Conservation (phyloP, 2,797 vertebrate species). For the Mycteria americana region DNA sequence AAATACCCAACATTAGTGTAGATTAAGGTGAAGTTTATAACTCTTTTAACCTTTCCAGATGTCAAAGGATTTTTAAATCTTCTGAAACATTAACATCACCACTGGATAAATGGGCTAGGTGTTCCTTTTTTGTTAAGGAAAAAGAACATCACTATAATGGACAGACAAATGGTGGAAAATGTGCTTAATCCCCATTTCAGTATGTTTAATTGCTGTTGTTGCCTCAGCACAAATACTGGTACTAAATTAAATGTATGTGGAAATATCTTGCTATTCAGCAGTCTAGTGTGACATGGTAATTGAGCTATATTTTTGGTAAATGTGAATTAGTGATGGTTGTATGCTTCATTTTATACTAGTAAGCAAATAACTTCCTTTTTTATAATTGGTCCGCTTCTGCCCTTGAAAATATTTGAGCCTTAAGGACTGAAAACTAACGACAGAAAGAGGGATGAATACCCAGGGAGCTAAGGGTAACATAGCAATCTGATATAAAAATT, state of each 20-base stretch:
- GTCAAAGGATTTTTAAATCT: not conserved
- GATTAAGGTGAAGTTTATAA: not conserved
- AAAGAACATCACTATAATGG: not conserved
- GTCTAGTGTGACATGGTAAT: not conserved
- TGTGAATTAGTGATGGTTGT: not conserved
- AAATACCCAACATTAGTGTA: not conserved
- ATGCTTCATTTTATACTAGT: not conserved
- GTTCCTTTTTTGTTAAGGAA: not conserved
- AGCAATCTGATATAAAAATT: conserved; percentile 66
- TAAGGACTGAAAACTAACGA: conserved; percentile 19
- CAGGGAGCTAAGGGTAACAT: conserved; percentile 43
- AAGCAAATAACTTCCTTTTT: conserved; percentile 21
- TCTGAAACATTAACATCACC: not conserved
- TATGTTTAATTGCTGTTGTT: not conserved
- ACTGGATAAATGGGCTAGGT: not conserved
- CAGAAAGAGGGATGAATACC: conserved; percentile 32
- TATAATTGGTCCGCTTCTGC: conserved; percentile 23
- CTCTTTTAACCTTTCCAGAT: not conserved
- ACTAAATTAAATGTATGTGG: not conserved
- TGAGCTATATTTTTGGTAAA: not conserved
- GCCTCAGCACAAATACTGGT: not conserved
- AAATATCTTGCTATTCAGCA: not conserved
- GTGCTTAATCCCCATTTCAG: not conserved
- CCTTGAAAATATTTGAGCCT: conserved; percentile 49
- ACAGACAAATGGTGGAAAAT: not conserved